A percentile compares a stretch with the other conserved stretches of the same genome.
Conservation (phyloP, 2,113 vertebrate species). For the Nesoenas mayeri region DNA sequence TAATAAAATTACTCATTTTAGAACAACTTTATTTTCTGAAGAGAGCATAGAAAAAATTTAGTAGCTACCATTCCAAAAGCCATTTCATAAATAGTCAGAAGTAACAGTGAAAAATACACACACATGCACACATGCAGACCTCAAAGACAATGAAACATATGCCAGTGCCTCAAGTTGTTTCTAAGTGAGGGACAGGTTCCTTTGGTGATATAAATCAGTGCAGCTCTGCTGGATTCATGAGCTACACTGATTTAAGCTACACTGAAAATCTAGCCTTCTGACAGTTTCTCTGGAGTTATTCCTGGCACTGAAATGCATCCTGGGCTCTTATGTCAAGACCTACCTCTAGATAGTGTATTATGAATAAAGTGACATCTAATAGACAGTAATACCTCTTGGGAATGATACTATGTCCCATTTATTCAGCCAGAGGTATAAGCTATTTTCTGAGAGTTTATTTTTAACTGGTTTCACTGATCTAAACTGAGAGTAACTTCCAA, state of each 20-base stretch:
- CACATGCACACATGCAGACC: background rate
- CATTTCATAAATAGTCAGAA: background rate
- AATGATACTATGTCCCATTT: background rate
- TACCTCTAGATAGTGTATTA: background rate
- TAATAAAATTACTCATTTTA: background rate
- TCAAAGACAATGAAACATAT: background rate
- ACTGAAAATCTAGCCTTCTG: background rate
- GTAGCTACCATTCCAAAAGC: background rate
- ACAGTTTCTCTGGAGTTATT: background rate
- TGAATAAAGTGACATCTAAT: background rate
- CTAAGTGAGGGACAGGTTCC: background rate
- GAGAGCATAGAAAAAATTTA: background rate
- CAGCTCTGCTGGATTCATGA: background rate
- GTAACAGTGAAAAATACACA: background rate
- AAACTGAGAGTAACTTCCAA: background rate
- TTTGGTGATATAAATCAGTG: background rate
- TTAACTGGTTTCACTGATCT: background rate
- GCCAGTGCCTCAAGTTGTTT: background rate
- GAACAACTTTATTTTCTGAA: background rate
- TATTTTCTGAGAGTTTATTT: background rate
- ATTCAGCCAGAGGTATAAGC: background rate
- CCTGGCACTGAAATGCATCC: background rate
- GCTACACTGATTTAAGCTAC: background rate
- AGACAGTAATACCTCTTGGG: background rate
- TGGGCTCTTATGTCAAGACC: background rate